A percentile compares a stretch with the other conserved stretches of the same genome.
Conservation (phyloP, 2,113 vertebrate genomes). For the Talpa occidentalis region DNA sequence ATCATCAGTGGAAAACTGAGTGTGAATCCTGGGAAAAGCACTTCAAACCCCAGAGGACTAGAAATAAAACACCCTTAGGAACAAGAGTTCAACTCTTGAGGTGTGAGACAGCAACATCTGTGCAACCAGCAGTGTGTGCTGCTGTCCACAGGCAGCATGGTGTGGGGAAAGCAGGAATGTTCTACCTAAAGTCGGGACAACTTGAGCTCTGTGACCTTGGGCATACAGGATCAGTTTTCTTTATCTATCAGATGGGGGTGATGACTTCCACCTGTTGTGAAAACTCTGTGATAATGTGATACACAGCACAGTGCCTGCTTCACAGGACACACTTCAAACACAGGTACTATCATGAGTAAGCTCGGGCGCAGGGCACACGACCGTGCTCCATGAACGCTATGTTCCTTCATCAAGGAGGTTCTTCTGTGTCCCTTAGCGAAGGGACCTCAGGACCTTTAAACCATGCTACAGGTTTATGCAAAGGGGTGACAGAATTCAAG, state of each 20-base stretch:
- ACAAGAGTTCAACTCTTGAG: background rate
- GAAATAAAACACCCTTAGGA: background rate
- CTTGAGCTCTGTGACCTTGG: background rate
- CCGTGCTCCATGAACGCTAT: background rate
- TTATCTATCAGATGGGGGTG: background rate
- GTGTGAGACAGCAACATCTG: background rate
- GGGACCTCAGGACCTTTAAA: background rate
- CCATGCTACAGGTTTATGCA: background rate
- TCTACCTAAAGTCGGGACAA: no score
- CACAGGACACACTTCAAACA: background rate
- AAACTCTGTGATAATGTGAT: background rate
- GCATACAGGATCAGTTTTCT: background rate
- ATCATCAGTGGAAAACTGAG: slow-evolving; percentile 42
- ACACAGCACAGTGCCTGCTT: background rate
- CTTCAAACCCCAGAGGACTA: background rate
- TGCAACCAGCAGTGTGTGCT: background rate
- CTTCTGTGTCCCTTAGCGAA: background rate
- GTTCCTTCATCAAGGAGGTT: background rate
- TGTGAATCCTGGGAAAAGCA: background rate
- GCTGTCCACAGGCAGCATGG: no score
- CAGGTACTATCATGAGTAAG: background rate
- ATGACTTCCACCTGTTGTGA: background rate
- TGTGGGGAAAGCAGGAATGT: background rate
- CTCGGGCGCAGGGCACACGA: rapidly evolving
- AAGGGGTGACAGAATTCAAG: background rate